Conservation (phyloP, 1,140 invertebrate genomes). For the Subanguina moxae region DNA sequence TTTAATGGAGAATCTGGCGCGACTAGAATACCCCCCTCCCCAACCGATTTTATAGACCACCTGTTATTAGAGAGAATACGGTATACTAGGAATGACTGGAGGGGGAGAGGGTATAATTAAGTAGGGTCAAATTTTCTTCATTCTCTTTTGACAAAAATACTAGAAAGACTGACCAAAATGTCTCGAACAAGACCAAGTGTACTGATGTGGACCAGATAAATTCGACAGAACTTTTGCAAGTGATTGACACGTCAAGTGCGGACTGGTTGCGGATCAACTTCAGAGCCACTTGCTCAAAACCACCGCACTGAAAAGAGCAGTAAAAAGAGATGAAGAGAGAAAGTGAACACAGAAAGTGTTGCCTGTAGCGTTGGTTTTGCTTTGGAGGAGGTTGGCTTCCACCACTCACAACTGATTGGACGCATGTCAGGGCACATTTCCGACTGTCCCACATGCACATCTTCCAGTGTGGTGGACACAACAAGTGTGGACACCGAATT, state of each 20-base stretch:
- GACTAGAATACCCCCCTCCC: too few species aligned
- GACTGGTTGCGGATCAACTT: neutral
- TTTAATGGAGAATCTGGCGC: too few species aligned
- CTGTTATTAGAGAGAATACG: neutral
- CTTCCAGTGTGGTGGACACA: neutral
- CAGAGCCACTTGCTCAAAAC: conserved; percentile 36
- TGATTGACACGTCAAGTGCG: conserved; percentile 11
- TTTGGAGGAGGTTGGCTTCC: neutral
- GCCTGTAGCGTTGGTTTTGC: too few species aligned
- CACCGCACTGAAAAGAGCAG: conserved; percentile 26
- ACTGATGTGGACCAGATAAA: conserved; percentile 40
- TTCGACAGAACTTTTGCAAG: conserved; percentile 34
- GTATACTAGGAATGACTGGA: neutral
- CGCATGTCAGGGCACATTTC: neutral
- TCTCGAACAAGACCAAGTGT: conserved; percentile 44
- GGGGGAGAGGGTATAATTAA: conserved; percentile 3
- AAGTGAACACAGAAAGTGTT: too few species aligned
- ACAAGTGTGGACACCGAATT: neutral
- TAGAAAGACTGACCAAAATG: conserved; percentile 17
- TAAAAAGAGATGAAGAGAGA: too few species aligned
- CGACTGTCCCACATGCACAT: conserved; percentile 12
- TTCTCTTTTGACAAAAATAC: conserved; percentile 5
- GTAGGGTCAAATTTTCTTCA: conserved; percentile 10
- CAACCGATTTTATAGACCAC: too few species aligned
- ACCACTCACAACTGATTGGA: neutral